Evolutionary conservation across 2,888 invertebrate genomes (phyloP), one percentile per base, ranked within the genome.

Genomic region (Ferrisia virgata): DNA sequence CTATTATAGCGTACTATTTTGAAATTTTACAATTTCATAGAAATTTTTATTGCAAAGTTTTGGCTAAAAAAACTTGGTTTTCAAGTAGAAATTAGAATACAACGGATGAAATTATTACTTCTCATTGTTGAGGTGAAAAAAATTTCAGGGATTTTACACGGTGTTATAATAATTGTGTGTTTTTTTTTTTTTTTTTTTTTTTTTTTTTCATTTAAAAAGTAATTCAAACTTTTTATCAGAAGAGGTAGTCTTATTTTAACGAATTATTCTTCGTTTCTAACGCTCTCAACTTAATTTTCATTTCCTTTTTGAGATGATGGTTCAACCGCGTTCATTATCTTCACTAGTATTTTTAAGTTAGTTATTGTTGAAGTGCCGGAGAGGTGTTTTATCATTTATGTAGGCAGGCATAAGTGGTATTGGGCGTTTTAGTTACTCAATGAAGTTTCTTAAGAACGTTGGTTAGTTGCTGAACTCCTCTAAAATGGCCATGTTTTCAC

Each of bases 41-140:
- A 36, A 36, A 76, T 36, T 36, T 36, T 64, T 28, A 64, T 64
- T 33, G 72, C 33, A 18, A 76, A 76, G 72, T 76, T 76, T 76
- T 76, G 64, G 43, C 13, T 18, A 53, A 53, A 64, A 64, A 64
- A 64, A 64, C 28, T 28, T 64, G 15, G 72, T n/a, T 76, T 76
- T 25, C 36, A 36, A 76, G 36, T 36, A 36, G 36, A 36, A 76
- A 76, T 76, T 76, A 36, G 36, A 76, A 76, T 76, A 69, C 69
- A 76, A 76, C 33, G 72, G 36, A 64, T 76, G 72, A 76, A 76
- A 76, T 76, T 76, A 76, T 76, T 76, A 76, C 72, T 76, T 76
- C 72, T 76, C 36, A 76, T 76, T 76, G 72, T 76, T 33, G 18
- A 76, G 36, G 72, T 76, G n/a, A n/a, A 76, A 76, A 76, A 76